Evolutionary conservation across 2,113 vertebrate genomes (phyloP), one percentile per base, ranked within the genome.

Genomic region (Phyllostomus hastatus): DNA sequence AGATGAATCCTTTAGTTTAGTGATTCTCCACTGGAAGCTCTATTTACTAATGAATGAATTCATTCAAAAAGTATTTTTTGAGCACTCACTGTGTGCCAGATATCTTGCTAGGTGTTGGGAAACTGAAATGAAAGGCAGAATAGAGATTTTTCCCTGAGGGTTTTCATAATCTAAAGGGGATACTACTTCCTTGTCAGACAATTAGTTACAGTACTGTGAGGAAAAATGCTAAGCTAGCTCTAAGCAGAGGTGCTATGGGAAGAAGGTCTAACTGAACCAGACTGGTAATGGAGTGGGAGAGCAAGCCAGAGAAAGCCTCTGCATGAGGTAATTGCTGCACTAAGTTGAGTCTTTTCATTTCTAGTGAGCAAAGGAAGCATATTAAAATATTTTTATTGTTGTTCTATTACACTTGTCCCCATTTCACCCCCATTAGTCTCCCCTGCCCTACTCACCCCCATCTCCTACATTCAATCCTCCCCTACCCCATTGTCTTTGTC

Each of bases 21-120:
- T 72, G 38, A 31, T 41, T 72, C 20, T 94, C 46, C 83, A 17
- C 31, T 28, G 10, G 19, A 15, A 43, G 3, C 4, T 78, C 5
- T 41, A 35, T 83, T 92, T 93, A 76, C 28, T 70, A 61, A 76
- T 67, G 17, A 67, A 76, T 61, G 17, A 72, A 87, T 76, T 69
- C 7, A 38, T 72, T 79, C 41, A 75, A 28, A 2, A 35, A 28
- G 6, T 22, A 59, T 80, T 79, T 67, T 38, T 86, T 92, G 61
- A 92, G 22, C 38, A 52, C 26, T 17, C 2, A 26, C 2, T 69
- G 17, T 88, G 6, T 81, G 15, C 15, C 66, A 75, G 19, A 1
- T 24, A n/a, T 35, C 72, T 73, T 76, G 50, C 41, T 88, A 61
- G 12, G 4, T 38, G 1, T 35, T 94, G n/a, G 28, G 2, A 48